These are phyloP conservation scores for Morus bassanus DNA, from an alignment of 2,797 vertebrate genomes.

Conservation along the genomic window DNA sequence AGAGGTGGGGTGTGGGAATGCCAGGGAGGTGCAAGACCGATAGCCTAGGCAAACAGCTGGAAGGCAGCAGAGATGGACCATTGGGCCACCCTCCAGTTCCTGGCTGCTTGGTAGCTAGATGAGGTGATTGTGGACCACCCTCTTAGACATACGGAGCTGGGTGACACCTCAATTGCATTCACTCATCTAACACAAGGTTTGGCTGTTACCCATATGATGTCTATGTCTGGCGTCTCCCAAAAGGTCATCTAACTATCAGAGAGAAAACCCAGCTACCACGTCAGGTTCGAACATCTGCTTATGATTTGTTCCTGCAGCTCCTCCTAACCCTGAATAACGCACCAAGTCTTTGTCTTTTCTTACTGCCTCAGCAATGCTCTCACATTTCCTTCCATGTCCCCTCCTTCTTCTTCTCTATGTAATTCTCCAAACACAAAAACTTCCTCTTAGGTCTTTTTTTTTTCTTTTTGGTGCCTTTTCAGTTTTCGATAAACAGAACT, in stretches of 20 bases:
- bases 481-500: neutral
- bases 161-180: neutral
- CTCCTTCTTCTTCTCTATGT: rapidly evolving
- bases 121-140: rapidly evolving
- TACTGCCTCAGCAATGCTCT: neutral
- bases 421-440: neutral
- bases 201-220: neutral
- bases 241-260: neutral
- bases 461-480: neutral
- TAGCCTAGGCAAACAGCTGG: neutral
- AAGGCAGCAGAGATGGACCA: neutral
- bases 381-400: neutral
- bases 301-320: neutral
- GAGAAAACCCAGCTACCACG: neutral
- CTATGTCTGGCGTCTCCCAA: neutral
- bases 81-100: neutral
- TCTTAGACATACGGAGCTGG: neutral
- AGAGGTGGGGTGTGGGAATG: too few relatives aligned
- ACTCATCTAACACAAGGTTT: neutral
- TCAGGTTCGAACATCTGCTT: neutral
- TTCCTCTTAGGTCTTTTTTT: neutral
- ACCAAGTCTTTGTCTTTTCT: neutral
- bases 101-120: neutral
- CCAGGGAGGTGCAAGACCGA: neutral
- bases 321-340: neutral